These are phyloP conservation scores for Physeter macrocephalus DNA, from an alignment of 2,113 vertebrate species.

Conservation along the genomic window DNA sequence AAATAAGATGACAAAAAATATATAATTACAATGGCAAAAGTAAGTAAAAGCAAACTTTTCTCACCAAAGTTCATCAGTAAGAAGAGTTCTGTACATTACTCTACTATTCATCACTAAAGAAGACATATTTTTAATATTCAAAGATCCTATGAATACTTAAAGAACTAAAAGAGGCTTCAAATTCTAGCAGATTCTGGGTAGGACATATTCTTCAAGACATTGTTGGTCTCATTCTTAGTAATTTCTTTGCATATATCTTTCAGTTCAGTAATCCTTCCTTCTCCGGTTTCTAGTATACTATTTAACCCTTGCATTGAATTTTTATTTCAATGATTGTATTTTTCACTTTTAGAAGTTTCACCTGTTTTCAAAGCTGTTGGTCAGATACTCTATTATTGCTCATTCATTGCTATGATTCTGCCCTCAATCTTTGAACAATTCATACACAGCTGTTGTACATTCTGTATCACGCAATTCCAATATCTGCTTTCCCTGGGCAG, in stretches of 20 bases:
- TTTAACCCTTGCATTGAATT: background rate
- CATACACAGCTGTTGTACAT: background rate
- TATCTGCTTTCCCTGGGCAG: background rate
- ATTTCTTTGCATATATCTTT: background rate
- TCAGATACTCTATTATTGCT: background rate
- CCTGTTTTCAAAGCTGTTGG: background rate
- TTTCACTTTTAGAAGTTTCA: background rate
- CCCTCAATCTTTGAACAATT: background rate
- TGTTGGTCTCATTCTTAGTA: background rate
- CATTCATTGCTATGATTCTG: background rate
- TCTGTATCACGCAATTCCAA: background rate
- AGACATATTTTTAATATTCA: background rate
- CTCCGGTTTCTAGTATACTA: background rate
- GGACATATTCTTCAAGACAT: background rate
- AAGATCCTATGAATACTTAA: background rate
- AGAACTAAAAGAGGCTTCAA: constrained; percentile 4
- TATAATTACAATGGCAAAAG: background rate
- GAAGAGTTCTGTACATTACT: background rate
- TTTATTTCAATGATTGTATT: background rate
- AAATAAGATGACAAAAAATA: background rate
- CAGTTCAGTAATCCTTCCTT: background rate
- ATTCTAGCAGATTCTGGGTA: background rate
- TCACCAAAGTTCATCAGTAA: background rate
- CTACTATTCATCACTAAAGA: background rate
- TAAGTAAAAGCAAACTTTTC: background rate